phyloP scores from a whole-genome alignment of 2,888 invertebrate species.

The Diadromus collaris region DNA sequence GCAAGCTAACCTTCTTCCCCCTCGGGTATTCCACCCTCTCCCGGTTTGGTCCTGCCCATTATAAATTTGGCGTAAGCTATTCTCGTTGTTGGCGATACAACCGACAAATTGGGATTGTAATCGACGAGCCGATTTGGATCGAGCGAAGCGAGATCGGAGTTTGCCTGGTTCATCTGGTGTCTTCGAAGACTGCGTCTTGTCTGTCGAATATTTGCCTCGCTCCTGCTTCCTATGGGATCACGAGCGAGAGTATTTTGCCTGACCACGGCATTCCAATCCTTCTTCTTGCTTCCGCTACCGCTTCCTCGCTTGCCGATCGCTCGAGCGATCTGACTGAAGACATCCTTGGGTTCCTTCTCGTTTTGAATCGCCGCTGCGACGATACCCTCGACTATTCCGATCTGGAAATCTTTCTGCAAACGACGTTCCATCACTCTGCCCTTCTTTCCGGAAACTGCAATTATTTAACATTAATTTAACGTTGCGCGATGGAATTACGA shows the following conservation, averaged over 20 bases:
- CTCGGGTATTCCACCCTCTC: slow-evolving; percentile 47
- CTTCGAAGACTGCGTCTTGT: slow-evolving; percentile 88
- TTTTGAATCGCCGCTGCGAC: slow-evolving; percentile 87
- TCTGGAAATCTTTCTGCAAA: slow-evolving; percentile 94
- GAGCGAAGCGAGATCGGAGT: slow-evolving; percentile 84
- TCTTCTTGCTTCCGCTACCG: slow-evolving; percentile 81
- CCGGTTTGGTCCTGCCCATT: slow-evolving; percentile 84
- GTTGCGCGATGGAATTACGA: background rate
- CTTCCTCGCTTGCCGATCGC: slow-evolving; percentile 86
- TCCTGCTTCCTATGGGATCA: slow-evolving; percentile 91
- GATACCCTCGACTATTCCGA: slow-evolving; percentile 92
- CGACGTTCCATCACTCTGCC: slow-evolving; percentile 93
- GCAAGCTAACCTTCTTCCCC: slow-evolving; percentile 46
- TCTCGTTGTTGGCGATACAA: slow-evolving; percentile 89
- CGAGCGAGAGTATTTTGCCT: slow-evolving; percentile 85
- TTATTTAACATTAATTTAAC: background rate
- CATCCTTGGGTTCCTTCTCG: slow-evolving; percentile 88
- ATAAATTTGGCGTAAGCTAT: slow-evolving; percentile 95
- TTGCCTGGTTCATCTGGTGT: slow-evolving; percentile 86
- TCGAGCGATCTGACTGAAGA: slow-evolving; percentile 91
- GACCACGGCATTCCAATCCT: slow-evolving; percentile 93
- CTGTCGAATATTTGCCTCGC: slow-evolving; percentile 84
- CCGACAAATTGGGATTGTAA: slow-evolving; percentile 90
- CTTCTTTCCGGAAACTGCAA: slow-evolving; percentile 90
- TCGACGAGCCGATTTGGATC: slow-evolving; percentile 89